Evolutionary conservation across 2,888 invertebrate genomes (phyloP), one percentile per base, ranked within the genome.

Genomic region (Keiferia lycopersicella): DNA sequence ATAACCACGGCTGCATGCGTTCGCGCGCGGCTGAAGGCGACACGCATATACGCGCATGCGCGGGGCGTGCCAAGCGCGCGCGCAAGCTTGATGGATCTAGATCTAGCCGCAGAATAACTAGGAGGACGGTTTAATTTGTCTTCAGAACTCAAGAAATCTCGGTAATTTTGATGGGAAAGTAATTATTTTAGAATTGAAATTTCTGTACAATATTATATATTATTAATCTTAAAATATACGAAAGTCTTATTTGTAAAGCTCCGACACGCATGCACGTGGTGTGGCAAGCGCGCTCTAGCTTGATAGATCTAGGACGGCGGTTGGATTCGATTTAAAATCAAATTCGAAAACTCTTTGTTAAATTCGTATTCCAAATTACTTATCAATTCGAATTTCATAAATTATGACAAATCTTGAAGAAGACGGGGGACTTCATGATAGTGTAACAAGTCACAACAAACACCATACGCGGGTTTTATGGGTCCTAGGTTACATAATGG

Each of bases 1-100:
- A 90, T 89, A 84, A 86, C 80, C 69, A 78, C 80, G 79, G 83
- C 82, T 83, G 88, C 88, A 87, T 82, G 88, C 88, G 87, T 84
- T 87, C 86, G 81, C 83, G 88, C 87, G 87, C 88, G 83, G 77
- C 81, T 80, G 81, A 80, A 79, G 79, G 78, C 77, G 82, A 83
- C 86, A 86, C 86, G 87, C 83, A 82, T 85, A 84, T 83, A 82
- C 80, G 56, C 56, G 26, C n/a, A n/a, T 34, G 56, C 74, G 78
- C 73, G 79, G 78, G 74, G 79, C 53, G 62, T 87, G 89, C 88
- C 89, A 88, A 87, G 80, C 78, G 80, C 83, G 78, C 80, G 81
- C 78, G 78, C 77, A 72, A 26, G 14, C 12, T 11, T 8, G 60
- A 45, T 61, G 16, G 22, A 60, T 20, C 50, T 50, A 50, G 50